A percentile compares a stretch with the other conserved stretches of the same genome.
Conservation (phyloP, 2,113 vertebrate genomes). For the Mastomys coucha region DNA sequence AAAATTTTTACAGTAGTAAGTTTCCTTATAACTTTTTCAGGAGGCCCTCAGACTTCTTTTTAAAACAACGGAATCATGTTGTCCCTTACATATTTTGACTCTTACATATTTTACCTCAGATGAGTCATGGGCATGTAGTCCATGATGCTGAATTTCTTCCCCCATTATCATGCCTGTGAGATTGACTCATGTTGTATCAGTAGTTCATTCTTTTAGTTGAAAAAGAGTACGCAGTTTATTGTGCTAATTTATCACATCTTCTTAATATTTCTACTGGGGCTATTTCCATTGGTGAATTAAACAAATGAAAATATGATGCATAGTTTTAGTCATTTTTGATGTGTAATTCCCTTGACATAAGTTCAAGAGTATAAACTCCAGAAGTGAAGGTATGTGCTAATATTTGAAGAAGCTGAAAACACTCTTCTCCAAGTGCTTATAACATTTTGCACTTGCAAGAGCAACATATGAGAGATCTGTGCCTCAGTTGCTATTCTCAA, state of each 20-base stretch:
- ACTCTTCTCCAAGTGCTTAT: not conserved
- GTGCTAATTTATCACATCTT: not conserved
- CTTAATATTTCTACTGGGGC: not conserved
- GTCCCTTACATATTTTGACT: not conserved
- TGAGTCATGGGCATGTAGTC: not conserved
- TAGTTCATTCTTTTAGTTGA: not conserved
- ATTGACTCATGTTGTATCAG: not conserved
- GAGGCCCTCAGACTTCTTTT: not conserved
- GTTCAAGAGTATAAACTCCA: not conserved
- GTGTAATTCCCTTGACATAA: not conserved
- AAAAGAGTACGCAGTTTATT: not conserved
- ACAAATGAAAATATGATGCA: not conserved
- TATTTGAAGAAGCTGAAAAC: not conserved
- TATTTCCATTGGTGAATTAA: not conserved
- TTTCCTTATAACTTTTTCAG: not conserved
- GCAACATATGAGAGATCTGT: not conserved
- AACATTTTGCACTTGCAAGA: not conserved
- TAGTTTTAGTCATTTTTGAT: not conserved
- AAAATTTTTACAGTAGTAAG: not conserved
- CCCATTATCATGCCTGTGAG: not conserved
- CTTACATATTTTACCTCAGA: not conserved
- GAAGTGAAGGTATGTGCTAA: not conserved
- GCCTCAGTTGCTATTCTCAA: not conserved
- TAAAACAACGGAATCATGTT: not conserved
- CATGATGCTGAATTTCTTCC: not conserved